phyloP scores from a whole-genome alignment of 2,888 invertebrate genomes.

The Rapana venosa region DNA sequence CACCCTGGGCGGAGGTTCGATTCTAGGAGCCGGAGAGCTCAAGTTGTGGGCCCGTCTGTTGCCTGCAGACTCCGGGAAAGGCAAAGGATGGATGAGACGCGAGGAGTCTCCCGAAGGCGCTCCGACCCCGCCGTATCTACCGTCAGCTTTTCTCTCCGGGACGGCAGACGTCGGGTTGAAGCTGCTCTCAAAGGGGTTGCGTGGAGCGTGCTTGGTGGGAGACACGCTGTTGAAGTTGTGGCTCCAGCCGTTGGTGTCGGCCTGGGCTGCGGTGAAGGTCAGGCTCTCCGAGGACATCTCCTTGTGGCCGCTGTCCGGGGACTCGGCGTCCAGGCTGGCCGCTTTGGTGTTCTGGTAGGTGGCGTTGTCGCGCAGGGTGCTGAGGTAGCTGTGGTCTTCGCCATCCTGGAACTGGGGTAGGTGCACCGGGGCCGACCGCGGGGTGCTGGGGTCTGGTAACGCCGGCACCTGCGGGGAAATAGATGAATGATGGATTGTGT shows the following conservation, averaged over 20 bases:
- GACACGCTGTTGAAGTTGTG: constrained; percentile 54
- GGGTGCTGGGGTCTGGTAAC: constrained; percentile 72
- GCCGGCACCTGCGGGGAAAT: constrained; percentile 61
- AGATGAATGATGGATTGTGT: background rate
- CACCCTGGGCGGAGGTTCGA: constrained; percentile 71
- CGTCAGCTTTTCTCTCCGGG: background rate
- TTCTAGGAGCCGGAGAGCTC: constrained; percentile 60
- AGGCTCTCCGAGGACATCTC: constrained; percentile 76
- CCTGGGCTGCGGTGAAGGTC: constrained; percentile 57
- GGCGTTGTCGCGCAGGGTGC: constrained; percentile 53
- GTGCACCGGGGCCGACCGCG: constrained; percentile 70
- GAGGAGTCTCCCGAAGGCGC: constrained; percentile 49
- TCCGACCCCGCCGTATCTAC: constrained; percentile 24
- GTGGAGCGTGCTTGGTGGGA: constrained; percentile 58
- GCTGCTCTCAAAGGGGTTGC: constrained; percentile 63
- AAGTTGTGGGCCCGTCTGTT: constrained; percentile 59
- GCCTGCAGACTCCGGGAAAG: constrained; percentile 57
- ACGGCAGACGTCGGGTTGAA: constrained; percentile 39
- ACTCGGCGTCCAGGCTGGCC: constrained; percentile 70
- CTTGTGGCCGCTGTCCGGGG: constrained; percentile 77
- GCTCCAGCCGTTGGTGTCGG: constrained; percentile 64
- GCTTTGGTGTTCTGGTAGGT: constrained; percentile 66
- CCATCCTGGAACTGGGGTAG: constrained; percentile 60
- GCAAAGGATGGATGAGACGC: constrained; percentile 58
- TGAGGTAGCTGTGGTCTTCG: constrained; percentile 54